A percentile compares a stretch with the other conserved stretches of the same genome.
Evolutionary conservation across 1,140 invertebrate species (phyloP).

Genomic region (Neodiprion lecontei): DNA sequence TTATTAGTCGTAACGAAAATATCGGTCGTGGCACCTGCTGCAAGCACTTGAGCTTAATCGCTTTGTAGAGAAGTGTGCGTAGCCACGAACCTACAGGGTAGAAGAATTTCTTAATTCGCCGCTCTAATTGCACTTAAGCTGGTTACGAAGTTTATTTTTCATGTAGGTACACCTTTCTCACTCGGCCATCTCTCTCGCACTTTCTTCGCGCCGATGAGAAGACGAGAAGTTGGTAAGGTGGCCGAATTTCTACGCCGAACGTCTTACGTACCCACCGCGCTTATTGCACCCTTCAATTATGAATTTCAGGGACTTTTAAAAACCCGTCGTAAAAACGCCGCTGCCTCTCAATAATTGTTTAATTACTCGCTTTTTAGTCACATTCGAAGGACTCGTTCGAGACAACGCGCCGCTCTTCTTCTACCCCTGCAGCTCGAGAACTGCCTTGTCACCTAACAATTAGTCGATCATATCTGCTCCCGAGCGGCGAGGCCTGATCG

Average conservation of each 20-base stretch:
- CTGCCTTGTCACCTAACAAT: background rate
- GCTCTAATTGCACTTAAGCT: background rate
- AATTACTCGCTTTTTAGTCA: conserved; percentile 6
- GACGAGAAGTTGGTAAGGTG: too few species aligned
- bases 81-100: background rate
- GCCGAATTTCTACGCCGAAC: too few species aligned
- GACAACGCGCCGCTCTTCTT: too few species aligned
- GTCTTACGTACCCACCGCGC: too few species aligned
- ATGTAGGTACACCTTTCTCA: too few species aligned
- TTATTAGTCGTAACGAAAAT: background rate
- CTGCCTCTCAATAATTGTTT: background rate
- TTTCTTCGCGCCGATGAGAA: too few species aligned
- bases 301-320: background rate
- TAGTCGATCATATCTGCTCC: background rate
- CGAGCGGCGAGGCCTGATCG: too few species aligned
- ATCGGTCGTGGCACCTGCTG: background rate
- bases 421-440: background rate
- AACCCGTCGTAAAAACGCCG: background rate
- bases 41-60: background rate
- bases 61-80: background rate
- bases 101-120: conserved; percentile 1
- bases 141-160: too few species aligned
- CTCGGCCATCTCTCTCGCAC: too few species aligned
- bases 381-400: too few species aligned
- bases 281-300: background rate